These are phyloP conservation scores for Capromys pilorides DNA, from an alignment of 2,797 vertebrate genomes.

Conservation along the genomic window DNA sequence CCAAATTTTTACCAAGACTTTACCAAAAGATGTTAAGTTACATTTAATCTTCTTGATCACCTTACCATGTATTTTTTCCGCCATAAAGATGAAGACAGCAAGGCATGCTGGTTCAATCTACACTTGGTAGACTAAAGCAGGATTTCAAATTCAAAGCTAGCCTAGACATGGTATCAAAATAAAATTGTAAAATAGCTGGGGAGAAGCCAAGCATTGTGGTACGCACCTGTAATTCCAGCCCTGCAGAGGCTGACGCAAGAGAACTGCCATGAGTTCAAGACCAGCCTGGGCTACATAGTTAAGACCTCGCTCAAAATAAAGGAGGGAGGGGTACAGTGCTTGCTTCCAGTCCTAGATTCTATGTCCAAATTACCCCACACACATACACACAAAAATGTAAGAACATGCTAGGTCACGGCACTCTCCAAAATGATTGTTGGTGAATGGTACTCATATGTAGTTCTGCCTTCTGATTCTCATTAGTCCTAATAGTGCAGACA, in stretches of 20 bases:
- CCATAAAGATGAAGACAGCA: background rate
- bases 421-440: background rate
- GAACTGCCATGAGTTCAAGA: background rate
- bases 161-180: background rate
- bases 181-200: background rate
- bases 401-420: background rate
- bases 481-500: background rate
- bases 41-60: background rate
- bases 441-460: background rate
- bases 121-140: background rate
- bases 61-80: background rate
- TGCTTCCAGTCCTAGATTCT: background rate
- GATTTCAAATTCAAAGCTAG: background rate
- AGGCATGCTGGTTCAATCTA: background rate
- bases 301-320: background rate
- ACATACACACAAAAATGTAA: background rate
- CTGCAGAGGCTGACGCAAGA: background rate
- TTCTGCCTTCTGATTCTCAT: conserved; percentile 5
- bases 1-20: conserved; percentile 30
- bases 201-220: background rate
- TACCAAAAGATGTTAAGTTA: conserved; percentile 9
- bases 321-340: background rate
- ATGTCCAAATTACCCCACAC: background rate
- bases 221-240: background rate
- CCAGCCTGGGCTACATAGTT: background rate